Evolutionary conservation across 2,888 invertebrate species (phyloP).

Genomic region (Xanthorhoe designata): DNA sequence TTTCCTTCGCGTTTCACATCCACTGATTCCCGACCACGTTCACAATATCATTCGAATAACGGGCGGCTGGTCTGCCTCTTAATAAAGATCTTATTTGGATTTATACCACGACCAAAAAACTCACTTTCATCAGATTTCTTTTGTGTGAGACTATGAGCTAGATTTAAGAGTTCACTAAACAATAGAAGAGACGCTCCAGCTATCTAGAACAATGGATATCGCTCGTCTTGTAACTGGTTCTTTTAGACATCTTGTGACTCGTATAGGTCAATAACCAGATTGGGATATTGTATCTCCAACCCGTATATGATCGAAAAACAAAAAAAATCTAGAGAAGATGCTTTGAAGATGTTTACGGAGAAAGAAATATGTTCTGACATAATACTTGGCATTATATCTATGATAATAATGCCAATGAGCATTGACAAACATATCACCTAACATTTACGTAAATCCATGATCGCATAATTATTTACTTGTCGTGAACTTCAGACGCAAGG

Average conservation of each 20-base stretch:
- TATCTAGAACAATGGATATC: neutral
- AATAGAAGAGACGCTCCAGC: conserved; percentile 11
- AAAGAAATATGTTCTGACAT: neutral
- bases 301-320: neutral
- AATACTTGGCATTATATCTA: neutral
- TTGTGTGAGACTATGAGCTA: conserved; percentile 12
- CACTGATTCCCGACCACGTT: too few species aligned
- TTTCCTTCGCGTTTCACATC: too few species aligned
- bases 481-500: too few species aligned
- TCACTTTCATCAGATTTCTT: conserved; percentile 33
- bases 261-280: neutral
- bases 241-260: neutral
- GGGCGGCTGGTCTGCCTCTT: too few species aligned
- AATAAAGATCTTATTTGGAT: neutral
- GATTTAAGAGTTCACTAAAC: conserved; percentile 3
- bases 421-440: too few species aligned
- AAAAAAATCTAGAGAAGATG: neutral
- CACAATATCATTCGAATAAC: too few species aligned
- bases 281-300: neutral
- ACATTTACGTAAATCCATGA: too few species aligned
- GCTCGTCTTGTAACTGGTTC: neutral
- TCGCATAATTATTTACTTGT: too few species aligned
- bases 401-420: too few species aligned
- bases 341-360: neutral
- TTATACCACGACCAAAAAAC: neutral